Evolutionary conservation across 2,113 vertebrate genomes (phyloP), one percentile per base, ranked within the genome.

Genomic region (Gymnogyps californianus): DNA sequence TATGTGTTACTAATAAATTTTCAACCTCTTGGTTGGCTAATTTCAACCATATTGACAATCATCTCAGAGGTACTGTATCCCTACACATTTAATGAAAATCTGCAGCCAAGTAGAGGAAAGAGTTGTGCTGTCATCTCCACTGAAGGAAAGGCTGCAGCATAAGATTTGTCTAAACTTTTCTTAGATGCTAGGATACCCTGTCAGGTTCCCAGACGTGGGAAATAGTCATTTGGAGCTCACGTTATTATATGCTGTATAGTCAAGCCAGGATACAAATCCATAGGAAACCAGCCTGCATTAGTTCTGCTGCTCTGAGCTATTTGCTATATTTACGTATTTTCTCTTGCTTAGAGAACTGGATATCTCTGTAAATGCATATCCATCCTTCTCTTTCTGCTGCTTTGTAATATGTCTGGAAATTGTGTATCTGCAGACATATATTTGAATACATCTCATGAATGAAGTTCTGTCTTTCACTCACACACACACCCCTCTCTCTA

Each of bases 31-130:
- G 49, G 57, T 69, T 90, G 49, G 57, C 54, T 96, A 77, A 86
- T 93, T 90, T 93, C 93, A 92, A 77, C 54, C 47, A 59, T 84
- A 91, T 89, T 89, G 42, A 72, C 49, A 80, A 36, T 69, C 84
- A 36, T 69, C 84, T 82, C 21, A 3, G 54, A 85, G 34, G 25
- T 71, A 79, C 34, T 32, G 31, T 46, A 54, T 83, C n/a, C 21
- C 40, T 58, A 76, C 17, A 90, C 62, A 62, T 91, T 49, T 83
- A 88, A 83, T 69, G 42, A 88, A 88, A 85, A 88, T 75, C 10
- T 4, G 34, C 66, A 88, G 64, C 55, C 83, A 91, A 89, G 44
- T 36, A 74, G 57, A 90, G 58, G 38, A 85, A 92, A 52, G 66
- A 93, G 34, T 46, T 77, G 22, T 83, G 62, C 49, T 87, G 54